phyloP scores from a whole-genome alignment of 1,140 invertebrate species.

The Penaeus japonicus region DNA sequence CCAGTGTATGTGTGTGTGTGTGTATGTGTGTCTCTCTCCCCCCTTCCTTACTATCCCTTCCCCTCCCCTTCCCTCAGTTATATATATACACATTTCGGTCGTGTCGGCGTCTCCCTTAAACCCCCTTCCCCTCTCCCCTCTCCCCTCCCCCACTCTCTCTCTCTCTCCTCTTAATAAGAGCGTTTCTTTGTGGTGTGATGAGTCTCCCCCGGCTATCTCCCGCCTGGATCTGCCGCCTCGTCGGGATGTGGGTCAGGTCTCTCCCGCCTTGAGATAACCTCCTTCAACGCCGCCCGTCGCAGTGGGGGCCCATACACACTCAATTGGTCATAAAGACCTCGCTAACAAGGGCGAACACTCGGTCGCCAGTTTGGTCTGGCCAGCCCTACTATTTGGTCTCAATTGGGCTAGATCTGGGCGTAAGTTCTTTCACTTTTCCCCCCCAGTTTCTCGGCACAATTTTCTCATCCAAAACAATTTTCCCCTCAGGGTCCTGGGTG shows the following conservation, averaged over 20 bases:
- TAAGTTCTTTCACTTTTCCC: constrained; percentile 10
- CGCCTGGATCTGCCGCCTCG: too few relatives aligned
- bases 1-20: too few relatives aligned
- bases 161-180: background rate
- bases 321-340: constrained; percentile 10
- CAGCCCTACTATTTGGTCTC: constrained; percentile 18
- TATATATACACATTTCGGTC: too few relatives aligned
- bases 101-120: background rate
- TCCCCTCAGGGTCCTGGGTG: background rate
- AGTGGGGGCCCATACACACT: background rate
- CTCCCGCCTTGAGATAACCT: too few relatives aligned
- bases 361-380: background rate
- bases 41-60: too few relatives aligned
- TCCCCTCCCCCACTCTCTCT: background rate
- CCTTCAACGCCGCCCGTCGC: background rate
- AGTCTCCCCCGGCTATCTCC: too few relatives aligned
- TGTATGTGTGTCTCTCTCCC: too few relatives aligned
- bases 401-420: constrained; percentile 15
- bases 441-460: background rate
- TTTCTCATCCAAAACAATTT: constrained; percentile 34
- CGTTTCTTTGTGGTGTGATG: too few relatives aligned
- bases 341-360: background rate
- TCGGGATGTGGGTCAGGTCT: too few relatives aligned
- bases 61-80: too few relatives aligned
- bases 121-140: background rate